Evolutionary conservation across 2,888 invertebrate species (phyloP), one percentile per base, ranked within the genome.

Genomic region (Lucinisca nassula): DNA sequence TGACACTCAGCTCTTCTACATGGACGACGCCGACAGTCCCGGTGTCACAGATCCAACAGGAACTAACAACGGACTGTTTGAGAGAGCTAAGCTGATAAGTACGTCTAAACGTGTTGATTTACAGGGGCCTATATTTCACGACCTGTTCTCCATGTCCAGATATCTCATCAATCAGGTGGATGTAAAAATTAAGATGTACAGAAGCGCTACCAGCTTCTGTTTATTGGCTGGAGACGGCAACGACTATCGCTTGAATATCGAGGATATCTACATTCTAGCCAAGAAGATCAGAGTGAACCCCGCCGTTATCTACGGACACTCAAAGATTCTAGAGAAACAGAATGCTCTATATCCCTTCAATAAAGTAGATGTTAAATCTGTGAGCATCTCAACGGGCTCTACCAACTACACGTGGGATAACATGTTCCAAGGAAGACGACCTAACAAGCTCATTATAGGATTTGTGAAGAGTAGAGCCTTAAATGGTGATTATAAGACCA

Each of bases 101-200:
- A 14, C 67, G 17, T 75, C 76, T 0, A 86, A 85, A 51, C 27
- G 40, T n/a, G n/a, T 82, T 14, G 87, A 86, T 24, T 27, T 86
- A 35, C 79, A 90, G 67, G 90, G 88, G 72, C 83, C 80, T 6
- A 67, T 88, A 10, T 84, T 70, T 61, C 84, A 86, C 75, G 88
- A 88, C 79, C 40, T 86, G 67, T 90, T 88, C 49, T 49, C 79
- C 27, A 84, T 89, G 76, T 58, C 77, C 35, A 73, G 91, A 58
- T 87, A 87, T 24, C 24, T 91, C 17, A 45, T 90, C 30, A 91
- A 91, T 76, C 84, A 86, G 35, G 88, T 89, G 1, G 80, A 87
- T 38, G 84, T 91, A 24, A 86, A 84, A 61, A 49, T 91, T 0
- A 85, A 85, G 58, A 6, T 91, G 30, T 89, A 87, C 61, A 84